Base-by-base conservation (phyloP, 2,888 invertebrate genomes). In the Alentia gelatinosa region DNA sequence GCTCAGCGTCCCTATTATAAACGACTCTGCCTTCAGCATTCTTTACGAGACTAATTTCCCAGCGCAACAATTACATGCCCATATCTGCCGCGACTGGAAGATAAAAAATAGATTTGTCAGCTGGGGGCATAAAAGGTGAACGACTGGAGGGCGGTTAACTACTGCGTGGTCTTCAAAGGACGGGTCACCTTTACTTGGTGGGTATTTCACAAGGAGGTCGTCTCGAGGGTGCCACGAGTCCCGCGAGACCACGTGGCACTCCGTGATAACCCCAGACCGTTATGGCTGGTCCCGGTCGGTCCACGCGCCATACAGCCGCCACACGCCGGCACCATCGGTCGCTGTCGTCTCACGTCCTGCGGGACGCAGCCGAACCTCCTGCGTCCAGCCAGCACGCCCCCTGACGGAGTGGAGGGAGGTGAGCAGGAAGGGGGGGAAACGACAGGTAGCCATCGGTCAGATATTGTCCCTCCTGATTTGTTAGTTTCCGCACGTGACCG, bases 371-470 rank as follows among this genome's bases (percentile, higher is more conserved):
- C 74, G 15, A 26, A 15, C 74, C 3, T 79, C 79, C 35, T 4
- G 35, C 23, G 35, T 4, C 0, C 9, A 39, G 19, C 37, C 79
- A 39, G 79, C 79, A 39, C 79, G 68, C 79, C 74, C 74, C 23
- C 37, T 79, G 79, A 19, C n/a, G 79, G 63, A 5, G n/a, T n/a
- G n/a, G n/a, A n/a, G n/a, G 79, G 68, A 30, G 26, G 33, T 26
- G 68, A 15, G 68, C 15, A 15, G 26, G 68, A n/a, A 5, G 63
- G 79, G 37, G 35, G 37, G 39, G 37, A 39, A n/a, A 5, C 35
- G 79, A 79, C 79, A 79, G 79, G 79, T 79, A 39, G 79, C 79
- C 79, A 79, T 79, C 39, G 79, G 79, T 79, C 39, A 79, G 79
- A 19, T 12, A 39, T 33, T 79, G 79, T 79, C 37, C 0, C 12